Conservation (phyloP, 2,888 invertebrate species). For the Andrena trimmerana region DNA sequence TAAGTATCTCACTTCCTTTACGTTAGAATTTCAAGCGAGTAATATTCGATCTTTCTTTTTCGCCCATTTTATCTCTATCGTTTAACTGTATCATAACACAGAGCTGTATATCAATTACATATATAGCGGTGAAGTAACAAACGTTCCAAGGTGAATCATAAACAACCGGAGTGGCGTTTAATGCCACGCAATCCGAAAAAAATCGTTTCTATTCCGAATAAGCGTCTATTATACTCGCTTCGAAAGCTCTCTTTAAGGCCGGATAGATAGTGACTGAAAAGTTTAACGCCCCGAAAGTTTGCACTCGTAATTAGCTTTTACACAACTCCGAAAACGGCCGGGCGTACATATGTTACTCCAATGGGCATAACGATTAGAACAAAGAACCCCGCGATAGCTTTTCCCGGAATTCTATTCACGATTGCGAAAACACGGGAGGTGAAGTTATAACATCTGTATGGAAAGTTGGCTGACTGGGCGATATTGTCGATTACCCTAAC, state of each 20-base stretch:
- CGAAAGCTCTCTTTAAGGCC: neutral
- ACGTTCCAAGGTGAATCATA: slow-evolving; percentile 5
- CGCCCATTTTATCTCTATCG: slow-evolving; percentile 7
- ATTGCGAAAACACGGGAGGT: neutral
- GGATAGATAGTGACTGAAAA: neutral
- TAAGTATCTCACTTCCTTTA: slow-evolving; percentile 4
- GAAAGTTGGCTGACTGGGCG: neutral
- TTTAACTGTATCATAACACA: neutral
- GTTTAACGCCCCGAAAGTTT: neutral
- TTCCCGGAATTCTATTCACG: neutral
- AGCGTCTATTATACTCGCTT: neutral
- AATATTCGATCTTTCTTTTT: neutral
- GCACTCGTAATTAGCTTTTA: slow-evolving; percentile 7
- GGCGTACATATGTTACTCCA: slow-evolving; percentile 18
- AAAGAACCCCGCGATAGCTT: neutral
- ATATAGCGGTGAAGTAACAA: neutral
- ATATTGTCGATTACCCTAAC: slow-evolving; percentile 16
- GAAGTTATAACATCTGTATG: neutral
- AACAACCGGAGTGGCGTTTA: neutral
- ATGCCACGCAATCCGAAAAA: neutral
- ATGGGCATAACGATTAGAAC: neutral
- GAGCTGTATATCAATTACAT: neutral
- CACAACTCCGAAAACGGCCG: neutral
- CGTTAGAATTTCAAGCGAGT: neutral
- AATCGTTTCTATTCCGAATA: neutral